Conservation (phyloP, 2,888 invertebrate species). For the Dynastes maya region DNA sequence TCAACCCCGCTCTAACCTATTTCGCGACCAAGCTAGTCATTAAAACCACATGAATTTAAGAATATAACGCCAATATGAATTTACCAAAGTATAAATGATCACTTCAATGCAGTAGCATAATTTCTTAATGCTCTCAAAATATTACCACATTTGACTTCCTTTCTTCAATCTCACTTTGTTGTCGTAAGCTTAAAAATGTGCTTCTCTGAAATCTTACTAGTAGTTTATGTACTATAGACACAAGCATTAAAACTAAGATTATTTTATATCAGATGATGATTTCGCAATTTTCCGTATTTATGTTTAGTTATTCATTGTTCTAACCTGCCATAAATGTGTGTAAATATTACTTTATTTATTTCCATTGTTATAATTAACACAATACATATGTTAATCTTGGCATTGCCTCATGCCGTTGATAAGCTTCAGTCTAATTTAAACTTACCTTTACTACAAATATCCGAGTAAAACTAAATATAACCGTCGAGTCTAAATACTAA, state of each 20-base stretch:
- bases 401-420: neutral
- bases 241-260: slow-evolving; percentile 1
- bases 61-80: too few relatives aligned
- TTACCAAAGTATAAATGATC: too few relatives aligned
- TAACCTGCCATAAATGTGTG: neutral
- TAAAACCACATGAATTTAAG: too few relatives aligned
- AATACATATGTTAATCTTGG: neutral
- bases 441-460: slow-evolving; percentile 8
- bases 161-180: too few relatives aligned
- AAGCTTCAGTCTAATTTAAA: neutral
- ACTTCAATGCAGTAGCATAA: too few relatives aligned
- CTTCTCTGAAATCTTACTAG: neutral
- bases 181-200: neutral
- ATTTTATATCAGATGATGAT: neutral
- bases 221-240: neutral
- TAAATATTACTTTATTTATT: slow-evolving; percentile 6
- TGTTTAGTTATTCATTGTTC: neutral
- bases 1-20: too few relatives aligned
- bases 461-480: neutral
- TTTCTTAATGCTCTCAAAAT: too few relatives aligned
- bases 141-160: too few relatives aligned
- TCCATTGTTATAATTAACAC: neutral
- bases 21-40: too few relatives aligned
- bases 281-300: neutral
- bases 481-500: neutral